phyloP scores from a whole-genome alignment of 2,113 vertebrate genomes.

The Ardeotis arabs region DNA sequence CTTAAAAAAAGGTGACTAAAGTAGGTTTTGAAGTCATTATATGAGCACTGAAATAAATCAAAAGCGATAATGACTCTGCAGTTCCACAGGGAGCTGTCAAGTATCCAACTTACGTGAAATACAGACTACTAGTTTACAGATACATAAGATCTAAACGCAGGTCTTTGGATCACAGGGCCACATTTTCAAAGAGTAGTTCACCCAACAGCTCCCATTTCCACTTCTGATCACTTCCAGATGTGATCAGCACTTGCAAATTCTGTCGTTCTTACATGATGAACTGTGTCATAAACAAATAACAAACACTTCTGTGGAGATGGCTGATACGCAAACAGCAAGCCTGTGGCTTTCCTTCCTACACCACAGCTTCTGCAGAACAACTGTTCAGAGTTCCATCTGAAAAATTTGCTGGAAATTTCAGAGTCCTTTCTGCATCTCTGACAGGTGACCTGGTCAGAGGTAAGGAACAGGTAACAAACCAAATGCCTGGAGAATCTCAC shows the following conservation, averaged over 20 bases:
- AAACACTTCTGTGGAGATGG: slow-evolving; percentile 30
- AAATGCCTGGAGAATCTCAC: not conserved
- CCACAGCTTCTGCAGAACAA: not conserved
- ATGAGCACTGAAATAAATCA: not conserved
- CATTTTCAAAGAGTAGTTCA: not conserved
- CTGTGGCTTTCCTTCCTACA: not conserved
- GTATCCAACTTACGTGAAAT: not conserved
- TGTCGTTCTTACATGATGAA: slow-evolving; percentile 24
- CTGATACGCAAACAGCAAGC: not conserved
- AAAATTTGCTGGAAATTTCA: not conserved
- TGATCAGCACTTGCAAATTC: not conserved
- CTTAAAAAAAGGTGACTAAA: not conserved
- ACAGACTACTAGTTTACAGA: not conserved
- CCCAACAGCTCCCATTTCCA: not conserved
- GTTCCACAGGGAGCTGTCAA: not conserved
- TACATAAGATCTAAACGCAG: not conserved
- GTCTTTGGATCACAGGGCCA: not conserved
- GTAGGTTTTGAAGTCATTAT: not conserved
- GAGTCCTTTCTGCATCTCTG: not conserved
- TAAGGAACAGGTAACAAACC: not conserved
- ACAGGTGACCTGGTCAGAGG: not conserved
- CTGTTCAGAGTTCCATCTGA: not conserved
- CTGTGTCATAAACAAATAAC: slow-evolving; percentile 48
- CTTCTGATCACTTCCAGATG: slow-evolving; percentile 57
- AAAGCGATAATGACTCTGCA: not conserved